Evolutionary conservation across 2,113 vertebrate species (phyloP).

Genomic region (Oceanites oceanicus): DNA sequence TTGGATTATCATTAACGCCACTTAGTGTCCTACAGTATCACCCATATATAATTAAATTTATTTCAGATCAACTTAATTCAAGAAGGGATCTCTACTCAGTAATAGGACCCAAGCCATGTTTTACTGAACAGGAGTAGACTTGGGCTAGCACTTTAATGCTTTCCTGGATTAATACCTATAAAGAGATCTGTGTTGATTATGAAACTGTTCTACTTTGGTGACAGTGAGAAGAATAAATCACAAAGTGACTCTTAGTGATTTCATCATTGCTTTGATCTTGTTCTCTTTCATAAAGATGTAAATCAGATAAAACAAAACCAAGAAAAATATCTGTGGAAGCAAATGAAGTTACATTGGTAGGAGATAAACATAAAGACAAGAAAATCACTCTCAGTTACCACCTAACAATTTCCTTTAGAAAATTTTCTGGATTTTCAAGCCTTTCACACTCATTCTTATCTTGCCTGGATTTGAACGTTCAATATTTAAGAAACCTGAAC

Average conservation of each 20-base stretch:
- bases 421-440: neutral
- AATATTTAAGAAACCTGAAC: neutral
- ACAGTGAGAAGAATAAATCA: constrained; percentile 7
- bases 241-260: neutral
- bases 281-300: neutral
- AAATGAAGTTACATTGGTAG: neutral
- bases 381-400: neutral
- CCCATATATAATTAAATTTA: neutral
- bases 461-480: neutral
- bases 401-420: neutral
- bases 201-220: constrained; percentile 43
- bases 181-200: constrained; percentile 25
- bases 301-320: neutral
- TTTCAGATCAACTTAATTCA: neutral
- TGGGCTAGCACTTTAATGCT: neutral
- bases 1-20: neutral
- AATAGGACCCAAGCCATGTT: neutral
- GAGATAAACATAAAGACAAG: neutral
- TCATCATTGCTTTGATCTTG: constrained; percentile 26
- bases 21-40: neutral
- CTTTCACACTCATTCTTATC: neutral
- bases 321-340: neutral
- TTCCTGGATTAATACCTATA: constrained; percentile 7
- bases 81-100: neutral
- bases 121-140: neutral